These are phyloP conservation scores for Iguana delicatissima DNA, from an alignment of 2,797 vertebrate genomes.

Conservation along the genomic window DNA sequence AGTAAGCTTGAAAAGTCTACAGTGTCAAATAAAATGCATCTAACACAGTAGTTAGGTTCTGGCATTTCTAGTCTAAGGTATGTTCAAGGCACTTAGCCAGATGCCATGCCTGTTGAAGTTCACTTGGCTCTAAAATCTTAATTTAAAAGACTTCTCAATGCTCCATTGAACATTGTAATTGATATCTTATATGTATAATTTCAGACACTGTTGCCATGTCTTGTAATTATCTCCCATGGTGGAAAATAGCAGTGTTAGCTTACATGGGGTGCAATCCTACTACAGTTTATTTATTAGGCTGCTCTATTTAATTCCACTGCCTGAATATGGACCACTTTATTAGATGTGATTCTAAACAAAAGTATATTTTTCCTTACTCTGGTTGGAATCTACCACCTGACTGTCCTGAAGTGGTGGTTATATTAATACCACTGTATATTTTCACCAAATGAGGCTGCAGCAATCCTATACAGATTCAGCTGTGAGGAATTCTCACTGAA, in stretches of 20 bases:
- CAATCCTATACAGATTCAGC: neutral
- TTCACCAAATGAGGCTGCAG: neutral
- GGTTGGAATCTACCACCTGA: neutral
- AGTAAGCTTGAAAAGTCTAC: neutral
- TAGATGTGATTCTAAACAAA: neutral
- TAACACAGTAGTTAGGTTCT: neutral
- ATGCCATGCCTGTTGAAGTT: conserved; percentile 52
- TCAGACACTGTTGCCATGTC: neutral
- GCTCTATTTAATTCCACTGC: neutral
- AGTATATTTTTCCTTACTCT: neutral
- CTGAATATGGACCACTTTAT: neutral
- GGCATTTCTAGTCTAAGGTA: neutral
- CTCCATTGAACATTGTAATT: conserved; percentile 52
- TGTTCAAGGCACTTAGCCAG: conserved; percentile 7
- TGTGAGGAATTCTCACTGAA: neutral
- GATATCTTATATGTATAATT: conserved; percentile 21
- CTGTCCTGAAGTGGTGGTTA: neutral
- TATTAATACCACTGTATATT: neutral
- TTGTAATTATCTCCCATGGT: conserved; percentile 44
- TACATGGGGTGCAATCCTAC: neutral
- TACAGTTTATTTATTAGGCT: conserved; percentile 26
- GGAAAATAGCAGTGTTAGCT: conserved; percentile 15
- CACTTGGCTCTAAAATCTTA: conserved; percentile 49
- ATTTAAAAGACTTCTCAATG: conserved; percentile 53
- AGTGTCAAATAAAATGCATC: neutral